Evolutionary conservation across 1,140 invertebrate genomes (phyloP), one percentile per base, ranked within the genome.

Genomic region (Drosophila kurseongensis): DNA sequence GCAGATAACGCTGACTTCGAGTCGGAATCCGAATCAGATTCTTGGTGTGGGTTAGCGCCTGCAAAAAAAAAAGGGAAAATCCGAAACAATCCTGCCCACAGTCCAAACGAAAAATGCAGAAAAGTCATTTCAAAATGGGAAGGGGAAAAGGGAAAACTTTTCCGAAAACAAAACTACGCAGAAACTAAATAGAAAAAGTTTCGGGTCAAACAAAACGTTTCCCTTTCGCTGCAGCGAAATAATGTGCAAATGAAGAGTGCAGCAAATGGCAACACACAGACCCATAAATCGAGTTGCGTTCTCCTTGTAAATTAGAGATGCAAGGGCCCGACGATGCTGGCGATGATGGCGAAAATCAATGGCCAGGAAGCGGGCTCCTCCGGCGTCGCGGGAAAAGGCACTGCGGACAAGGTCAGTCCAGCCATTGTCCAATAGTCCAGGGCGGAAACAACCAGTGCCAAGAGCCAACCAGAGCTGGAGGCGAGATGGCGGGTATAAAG

Each of bases 261-360:
- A 45, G 18, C 23, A 48, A 41, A 51, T 27, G n/a, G 47, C 36
- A 61, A 51, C 36, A 51, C 36, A 35, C 36, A 23, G 41, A 60
- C 18, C 60, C 67, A 80, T 68, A 84, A 80, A 77, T 84, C 63
- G 75, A 80, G 78, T 85, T 73, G 80, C 55, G 57, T 74, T 67
- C 76, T 71, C 56, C 59, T 73, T 77, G 81, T 65, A 67, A 81
- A 78, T 88, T 75, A 79, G 51, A 52, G 55, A 29, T 14, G 50
- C 61, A 55, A 27, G 50, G 9, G 27, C 16, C 65, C 41, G n/a
- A 27, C 54, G 12, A 13, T 14, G 13, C 23, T 35, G 35, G 29
- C 36, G 44, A 58, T 58, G 74, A 68, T 54, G 45, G 54, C 41
- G 55, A 86, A 86, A 86, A 88, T 82, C 83, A 88, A 86, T 83